Percentiles rank a stretch among this genome's conserved stretches.
phyloP scores from a whole-genome alignment of 2,888 invertebrate genomes.

The Cancer borealis region DNA sequence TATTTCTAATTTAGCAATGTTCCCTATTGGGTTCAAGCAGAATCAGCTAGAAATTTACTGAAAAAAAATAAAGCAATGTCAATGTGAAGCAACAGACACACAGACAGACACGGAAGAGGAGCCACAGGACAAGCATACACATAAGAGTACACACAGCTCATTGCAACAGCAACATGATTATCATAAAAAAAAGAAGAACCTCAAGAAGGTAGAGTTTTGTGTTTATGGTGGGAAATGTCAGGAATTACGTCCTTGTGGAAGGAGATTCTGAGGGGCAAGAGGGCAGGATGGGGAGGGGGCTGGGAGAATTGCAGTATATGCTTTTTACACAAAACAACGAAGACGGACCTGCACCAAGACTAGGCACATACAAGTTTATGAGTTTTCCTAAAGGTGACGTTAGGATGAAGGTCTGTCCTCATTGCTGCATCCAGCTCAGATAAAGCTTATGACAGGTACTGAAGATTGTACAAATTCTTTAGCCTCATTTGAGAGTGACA shows the following conservation, averaged over 20 bases:
- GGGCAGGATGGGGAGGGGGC: conserved; percentile 50
- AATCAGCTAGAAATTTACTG: not conserved
- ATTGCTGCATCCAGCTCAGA: not conserved
- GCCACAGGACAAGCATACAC: conserved; percentile 27
- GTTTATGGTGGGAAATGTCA: conserved; percentile 58
- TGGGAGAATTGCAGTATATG: conserved; percentile 28
- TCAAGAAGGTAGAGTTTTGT: conserved; percentile 49
- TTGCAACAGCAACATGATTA: not conserved
- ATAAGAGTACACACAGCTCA: conserved; percentile 18
- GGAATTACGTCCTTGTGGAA: conserved; percentile 44
- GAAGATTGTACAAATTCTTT: not conserved
- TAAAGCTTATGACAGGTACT: not conserved
- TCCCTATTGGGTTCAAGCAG: conserved; percentile 28
- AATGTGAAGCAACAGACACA: conserved; percentile 1
- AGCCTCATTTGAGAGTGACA: not conserved
- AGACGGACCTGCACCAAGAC: conserved; percentile 43
- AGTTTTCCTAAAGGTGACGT: not conserved
- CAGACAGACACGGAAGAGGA: conserved; percentile 22
- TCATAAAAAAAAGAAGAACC: not conserved
- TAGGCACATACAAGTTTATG: not conserved
- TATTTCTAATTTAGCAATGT: conserved; percentile 26
- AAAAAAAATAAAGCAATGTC: conserved; percentile 44
- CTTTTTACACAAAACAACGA: not conserved
- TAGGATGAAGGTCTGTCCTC: not conserved
- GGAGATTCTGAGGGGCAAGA: conserved; percentile 13